Evolutionary conservation across 2,888 invertebrate genomes (phyloP).

Genomic region (Cantharis flavilabris): DNA sequence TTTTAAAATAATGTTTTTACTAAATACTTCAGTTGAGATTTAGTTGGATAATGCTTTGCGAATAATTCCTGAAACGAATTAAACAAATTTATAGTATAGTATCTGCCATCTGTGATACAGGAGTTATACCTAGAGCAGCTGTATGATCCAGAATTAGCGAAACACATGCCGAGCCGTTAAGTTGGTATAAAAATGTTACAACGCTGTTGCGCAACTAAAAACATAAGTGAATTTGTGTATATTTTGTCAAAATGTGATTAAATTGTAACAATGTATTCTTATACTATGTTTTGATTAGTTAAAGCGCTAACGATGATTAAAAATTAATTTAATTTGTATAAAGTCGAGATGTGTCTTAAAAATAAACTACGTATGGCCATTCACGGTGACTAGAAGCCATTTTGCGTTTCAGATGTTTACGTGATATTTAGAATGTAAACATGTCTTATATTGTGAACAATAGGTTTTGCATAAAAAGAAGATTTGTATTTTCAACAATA

Average conservation of each 20-base stretch:
- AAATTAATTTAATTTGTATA: not conserved
- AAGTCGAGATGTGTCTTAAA: conserved; percentile 3
- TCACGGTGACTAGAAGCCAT: conserved; percentile 52
- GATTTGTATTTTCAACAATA: conserved; percentile 11
- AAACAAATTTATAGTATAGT: not conserved
- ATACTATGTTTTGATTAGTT: not conserved
- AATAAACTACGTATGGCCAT: conserved; percentile 35
- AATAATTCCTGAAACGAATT: no score
- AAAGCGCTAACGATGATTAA: not conserved
- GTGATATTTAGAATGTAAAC: conserved; percentile 48
- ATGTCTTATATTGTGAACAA: conserved; percentile 49
- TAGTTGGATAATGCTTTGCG: no score
- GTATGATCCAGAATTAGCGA: not conserved
- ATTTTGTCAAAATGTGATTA: conserved; percentile 36
- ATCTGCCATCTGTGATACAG: not conserved
- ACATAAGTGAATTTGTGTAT: conserved; percentile 27
- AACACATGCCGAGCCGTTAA: not conserved
- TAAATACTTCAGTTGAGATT: no score
- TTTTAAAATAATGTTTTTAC: no score
- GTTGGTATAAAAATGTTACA: conserved; percentile 8
- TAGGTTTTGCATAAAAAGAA: conserved; percentile 33
- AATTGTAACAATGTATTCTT: conserved; percentile 5
- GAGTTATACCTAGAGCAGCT: not conserved
- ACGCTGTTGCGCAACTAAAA: conserved; percentile 53
- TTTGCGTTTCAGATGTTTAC: conserved; percentile 48